Conservation (phyloP, 1,140 invertebrate genomes). For the Onthophagus taurus region DNA sequence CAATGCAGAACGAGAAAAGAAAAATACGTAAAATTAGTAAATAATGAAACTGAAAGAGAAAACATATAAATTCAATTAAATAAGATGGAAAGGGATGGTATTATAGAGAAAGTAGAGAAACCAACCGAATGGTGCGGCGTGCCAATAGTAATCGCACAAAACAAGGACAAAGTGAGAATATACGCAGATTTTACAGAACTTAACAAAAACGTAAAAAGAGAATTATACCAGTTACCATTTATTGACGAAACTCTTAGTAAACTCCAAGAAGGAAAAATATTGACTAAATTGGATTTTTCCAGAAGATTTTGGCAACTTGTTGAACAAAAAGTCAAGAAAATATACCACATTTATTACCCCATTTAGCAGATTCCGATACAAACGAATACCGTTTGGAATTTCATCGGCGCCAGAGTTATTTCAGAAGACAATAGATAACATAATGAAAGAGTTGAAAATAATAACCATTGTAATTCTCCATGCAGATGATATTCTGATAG, state of each 20-base stretch:
- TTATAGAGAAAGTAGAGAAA: too few relatives aligned
- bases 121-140: constrained; percentile 14
- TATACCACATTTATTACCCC: constrained; percentile 36
- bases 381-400: constrained; percentile 34
- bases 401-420: constrained; percentile 24
- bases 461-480: background rate
- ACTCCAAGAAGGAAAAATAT: constrained; percentile 24
- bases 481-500: background rate
- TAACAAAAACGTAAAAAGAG: too few relatives aligned
- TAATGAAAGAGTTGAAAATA: background rate
- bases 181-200: constrained; percentile 18
- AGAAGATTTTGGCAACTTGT: constrained; percentile 34
- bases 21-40: too few relatives aligned
- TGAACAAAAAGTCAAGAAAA: constrained; percentile 27
- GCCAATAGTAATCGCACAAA: background rate
- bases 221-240: background rate
- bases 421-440: constrained; percentile 5
- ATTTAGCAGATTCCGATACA: constrained; percentile 32
- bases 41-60: too few relatives aligned
- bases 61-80: too few relatives aligned
- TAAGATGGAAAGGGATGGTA: too few relatives aligned
- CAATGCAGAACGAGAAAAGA: too few relatives aligned
- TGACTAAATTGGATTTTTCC: constrained; percentile 30
- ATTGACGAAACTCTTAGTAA: constrained; percentile 10
- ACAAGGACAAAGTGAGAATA: background rate